Base-by-base conservation (phyloP, 2,888 invertebrate genomes). In the Lithodes maja region DNA sequence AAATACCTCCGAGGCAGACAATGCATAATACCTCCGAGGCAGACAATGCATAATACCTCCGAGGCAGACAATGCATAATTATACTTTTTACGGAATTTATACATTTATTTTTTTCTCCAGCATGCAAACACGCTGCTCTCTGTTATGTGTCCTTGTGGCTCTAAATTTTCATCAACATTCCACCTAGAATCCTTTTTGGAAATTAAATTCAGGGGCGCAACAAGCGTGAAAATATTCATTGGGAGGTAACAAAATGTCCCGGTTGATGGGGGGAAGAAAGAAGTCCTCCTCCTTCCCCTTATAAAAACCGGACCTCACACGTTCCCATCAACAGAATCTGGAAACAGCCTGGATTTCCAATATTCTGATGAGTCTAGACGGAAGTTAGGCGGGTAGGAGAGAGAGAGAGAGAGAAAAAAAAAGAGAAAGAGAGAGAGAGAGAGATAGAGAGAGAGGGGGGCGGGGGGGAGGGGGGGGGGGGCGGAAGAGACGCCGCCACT, bases 121-220 rank as follows among this genome's bases (percentile, higher is more conserved):
- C 33, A 33, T 33, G 33, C 33, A 33, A 33, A 33, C 33, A 33
- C 33, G 33, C 61, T 12, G 61, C 61, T 12, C 12, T 5, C 61
- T 61, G 61, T 12, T 7, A 7, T 71, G 17, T 17, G 15, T 71
- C 71, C 71, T 17, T 1, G 71, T 71, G 12, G 12, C 17, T n/a
- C 71, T 71, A 71, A 71, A 71, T 71, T 71, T 71, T 71, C 71
- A 71, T 71, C 71, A 71, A 71, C 71, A 71, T 71, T 71, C 71
- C 17, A 17, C 3, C 15, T n/a, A 12, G 71, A 61, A 61, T 61
- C 61, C 61, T 61, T 61, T 61, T 61, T 61, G 61, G 61, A 61
- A 61, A 61, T 61, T 5, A 71, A 71, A 71, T 71, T 71, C 71
- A 12, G 2, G 71, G 15, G 71, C 15, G 71, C 71, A 71, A 17